Conservation (phyloP, 1,140 invertebrate genomes). For the Chymomyza costata region DNA sequence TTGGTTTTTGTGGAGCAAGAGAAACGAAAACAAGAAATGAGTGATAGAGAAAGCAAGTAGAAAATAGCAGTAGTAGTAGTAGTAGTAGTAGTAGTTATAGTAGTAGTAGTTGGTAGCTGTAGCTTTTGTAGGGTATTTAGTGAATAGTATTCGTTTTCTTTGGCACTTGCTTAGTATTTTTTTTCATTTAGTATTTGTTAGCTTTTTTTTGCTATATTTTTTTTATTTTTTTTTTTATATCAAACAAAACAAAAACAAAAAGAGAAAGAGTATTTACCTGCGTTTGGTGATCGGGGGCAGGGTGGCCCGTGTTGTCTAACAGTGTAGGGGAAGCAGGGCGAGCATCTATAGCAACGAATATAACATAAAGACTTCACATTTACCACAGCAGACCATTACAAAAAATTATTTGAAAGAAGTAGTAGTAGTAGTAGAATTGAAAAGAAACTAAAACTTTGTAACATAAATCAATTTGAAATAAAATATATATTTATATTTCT, state of each 20-base stretch:
- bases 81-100: slow-evolving; percentile 46
- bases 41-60: slow-evolving; percentile 55
- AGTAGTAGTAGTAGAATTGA: slow-evolving; percentile 58
- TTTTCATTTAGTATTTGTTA: slow-evolving; percentile 43
- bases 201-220: slow-evolving; percentile 33
- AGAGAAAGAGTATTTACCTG: slow-evolving; percentile 76
- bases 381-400: slow-evolving; percentile 76
- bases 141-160: slow-evolving; percentile 48
- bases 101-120: slow-evolving; percentile 38
- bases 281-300: slow-evolving; percentile 76
- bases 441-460: too few species aligned
- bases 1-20: slow-evolving; percentile 27
- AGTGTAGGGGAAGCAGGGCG: slow-evolving; percentile 76
- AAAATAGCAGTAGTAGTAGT: slow-evolving; percentile 39
- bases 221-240: slow-evolving; percentile 36
- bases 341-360: slow-evolving; percentile 79
- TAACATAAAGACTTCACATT: slow-evolving; percentile 78
- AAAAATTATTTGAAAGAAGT: slow-evolving; percentile 74
- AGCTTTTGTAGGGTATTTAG: slow-evolving; percentile 39
- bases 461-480: too few species aligned
- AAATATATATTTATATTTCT: too few species aligned
- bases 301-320: slow-evolving; percentile 76
- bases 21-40: slow-evolving; percentile 54
- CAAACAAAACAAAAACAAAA: slow-evolving; percentile 62
- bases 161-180: slow-evolving; percentile 38